Evolutionary conservation across 2,113 vertebrate genomes (phyloP), one percentile per base, ranked within the genome.

Genomic region (Lophotis ruficrista): DNA sequence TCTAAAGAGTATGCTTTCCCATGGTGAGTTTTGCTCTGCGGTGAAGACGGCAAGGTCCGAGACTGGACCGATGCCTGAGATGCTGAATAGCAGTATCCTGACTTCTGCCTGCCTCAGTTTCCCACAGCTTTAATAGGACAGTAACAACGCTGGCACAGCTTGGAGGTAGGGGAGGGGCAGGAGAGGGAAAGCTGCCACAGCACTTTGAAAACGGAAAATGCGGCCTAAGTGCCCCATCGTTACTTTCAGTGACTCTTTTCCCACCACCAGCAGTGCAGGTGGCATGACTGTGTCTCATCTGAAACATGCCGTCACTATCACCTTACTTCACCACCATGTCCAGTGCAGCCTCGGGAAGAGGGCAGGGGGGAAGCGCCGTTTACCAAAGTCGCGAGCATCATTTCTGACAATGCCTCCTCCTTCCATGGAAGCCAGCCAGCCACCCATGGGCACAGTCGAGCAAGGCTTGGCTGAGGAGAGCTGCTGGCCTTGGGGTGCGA

Each of bases 401-500:
- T 18, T 76, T 61, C 45, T 53, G 81, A 25, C 5, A 4, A 50
- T 10, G 25, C 35, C 20, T 71, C 25, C 73, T 33, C 28, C 28
- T 61, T 33, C 56, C 2, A 0, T 0, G 3, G 60, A 14, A 86
- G 41, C 35, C 79, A 83, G 30, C 2, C 28, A 41, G 53, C n/a
- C 35, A 2, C 20, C 31, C 27, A 9, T 3, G 33, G 68, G 72
- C 22, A 12, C 37, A 5, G 1, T 0, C 0, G 13, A 48, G 41
- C 28, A 8, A 48, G 22, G 18, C 70, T 43, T 31, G 73, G 56
- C 53, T 2, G 2, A 2, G 7, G 62, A 47, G 27, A 33, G 50
- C 50, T 56, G 35, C 56, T 35, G 75, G 57, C 38, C 68, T 30
- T 0, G 0, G 30, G 45, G 9, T 12, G 7, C 0, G 1, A 56